Base-by-base conservation (phyloP, 1,140 invertebrate genomes). In the Zaprionus ghesquierei region DNA sequence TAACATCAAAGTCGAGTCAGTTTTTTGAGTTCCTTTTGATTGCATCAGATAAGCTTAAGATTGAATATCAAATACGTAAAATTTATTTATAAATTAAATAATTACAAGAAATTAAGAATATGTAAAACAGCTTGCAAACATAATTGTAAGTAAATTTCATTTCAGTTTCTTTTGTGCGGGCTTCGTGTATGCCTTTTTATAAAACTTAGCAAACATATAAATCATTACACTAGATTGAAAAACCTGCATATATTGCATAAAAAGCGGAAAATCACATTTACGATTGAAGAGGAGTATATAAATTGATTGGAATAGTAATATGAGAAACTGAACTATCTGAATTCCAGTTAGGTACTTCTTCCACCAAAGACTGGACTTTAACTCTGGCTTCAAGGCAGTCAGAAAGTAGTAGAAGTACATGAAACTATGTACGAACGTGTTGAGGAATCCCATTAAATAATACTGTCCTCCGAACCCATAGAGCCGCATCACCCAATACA, bases 151-250 rank as follows among this genome's bases (percentile, higher is more conserved):
- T 33, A 41, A 13, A n/a, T 38, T 6, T 6, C n/a, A 38, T 38
- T 41, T n/a, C 15, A 15, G 8, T 46, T 12, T 20, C 9, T 46
- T 18, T 20, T 20, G 8, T 12, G 20, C n/a, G 15, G 29, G 64
- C 25, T 35, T 76, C 1, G 80, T 13, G 33, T 81, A 87, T 3
- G 63, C 25, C 5, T 73, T 35, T 22, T 69, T 72, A 89, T 98
- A 98, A 92, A 98, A 98, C 53, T 97, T 95, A 0, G 93, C 93
- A 90, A 98, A 98, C 33, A 98, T 93, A 62, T 95, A 86, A n/a
- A 97, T 94, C 93, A 98, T 95, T 2, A 49, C 3, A 20, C 5
- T 3, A 0, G 2, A 1, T 3, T 10, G 15, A 12, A 50, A 6
- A 66, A 44, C 0, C 18, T 94, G 95, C 1, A 94, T 93, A 25